These are phyloP conservation scores for Micromys minutus DNA, from an alignment of 2,113 vertebrate genomes.

Conservation along the genomic window DNA sequence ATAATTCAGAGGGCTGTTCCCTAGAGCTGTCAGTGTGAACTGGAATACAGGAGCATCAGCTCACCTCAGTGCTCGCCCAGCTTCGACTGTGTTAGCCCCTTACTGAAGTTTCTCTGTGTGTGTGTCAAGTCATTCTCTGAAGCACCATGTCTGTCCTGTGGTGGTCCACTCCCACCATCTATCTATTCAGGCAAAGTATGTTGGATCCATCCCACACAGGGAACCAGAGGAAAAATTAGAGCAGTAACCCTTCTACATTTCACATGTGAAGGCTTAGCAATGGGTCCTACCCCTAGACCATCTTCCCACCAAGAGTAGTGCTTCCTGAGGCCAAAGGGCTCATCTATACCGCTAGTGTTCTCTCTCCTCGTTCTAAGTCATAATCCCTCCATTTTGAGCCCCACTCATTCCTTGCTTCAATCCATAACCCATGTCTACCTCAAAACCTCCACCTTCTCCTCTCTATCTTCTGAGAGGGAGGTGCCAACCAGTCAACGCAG, in stretches of 20 bases:
- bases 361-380: background rate
- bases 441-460: fast-evolving
- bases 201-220: background rate
- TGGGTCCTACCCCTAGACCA: fast-evolving
- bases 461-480: fast-evolving
- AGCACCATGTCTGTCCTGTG: fast-evolving
- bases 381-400: fast-evolving
- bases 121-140: background rate
- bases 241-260: fast-evolving
- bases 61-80: fast-evolving
- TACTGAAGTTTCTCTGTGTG: fast-evolving
- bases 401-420: background rate
- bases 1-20: fast-evolving
- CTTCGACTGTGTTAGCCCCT: background rate
- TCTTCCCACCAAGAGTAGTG: fast-evolving
- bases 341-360: too few species aligned
- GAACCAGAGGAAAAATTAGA: fast-evolving
- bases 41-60: background rate
- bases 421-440: too few species aligned
- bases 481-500: fast-evolving
- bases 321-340: background rate
- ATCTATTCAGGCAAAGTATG: background rate
- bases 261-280: background rate
- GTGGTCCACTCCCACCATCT: fast-evolving
- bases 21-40: fast-evolving